phyloP scores from a whole-genome alignment of 2,797 vertebrate genomes.

The Falco concolor region DNA sequence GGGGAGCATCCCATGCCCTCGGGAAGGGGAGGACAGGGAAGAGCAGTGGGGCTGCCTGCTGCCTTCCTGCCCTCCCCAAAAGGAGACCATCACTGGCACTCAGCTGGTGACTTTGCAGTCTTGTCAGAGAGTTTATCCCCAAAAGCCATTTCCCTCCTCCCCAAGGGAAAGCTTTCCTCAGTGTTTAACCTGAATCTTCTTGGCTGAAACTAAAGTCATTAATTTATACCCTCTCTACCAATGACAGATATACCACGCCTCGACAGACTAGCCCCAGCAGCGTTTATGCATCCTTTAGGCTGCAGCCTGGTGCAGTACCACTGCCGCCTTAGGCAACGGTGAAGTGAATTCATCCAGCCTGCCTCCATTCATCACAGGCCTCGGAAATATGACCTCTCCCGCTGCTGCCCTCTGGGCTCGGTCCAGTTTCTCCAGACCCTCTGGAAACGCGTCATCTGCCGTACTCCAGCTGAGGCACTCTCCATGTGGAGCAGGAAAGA shows the following conservation, averaged over 20 bases:
- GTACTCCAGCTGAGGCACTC: background rate
- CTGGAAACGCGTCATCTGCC: background rate
- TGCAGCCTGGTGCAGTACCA: background rate
- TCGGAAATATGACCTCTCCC: background rate
- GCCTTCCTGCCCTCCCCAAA: background rate
- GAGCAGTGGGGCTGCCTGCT: background rate
- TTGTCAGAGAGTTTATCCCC: background rate
- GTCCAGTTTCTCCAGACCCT: background rate
- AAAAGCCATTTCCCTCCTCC: background rate
- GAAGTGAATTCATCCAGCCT: background rate
- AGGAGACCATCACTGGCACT: accelerated
- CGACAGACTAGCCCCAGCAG: background rate
- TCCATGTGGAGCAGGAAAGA: background rate
- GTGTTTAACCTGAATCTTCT: background rate
- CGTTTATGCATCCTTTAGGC: background rate
- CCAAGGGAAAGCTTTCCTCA: background rate
- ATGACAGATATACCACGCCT: background rate
- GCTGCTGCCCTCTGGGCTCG: background rate
- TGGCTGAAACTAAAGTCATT: background rate
- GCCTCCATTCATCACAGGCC: background rate
- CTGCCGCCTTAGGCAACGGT: background rate
- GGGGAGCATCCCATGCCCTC: background rate
- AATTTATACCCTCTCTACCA: background rate
- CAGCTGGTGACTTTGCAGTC: background rate
- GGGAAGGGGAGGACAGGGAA: background rate